phyloP scores from a whole-genome alignment of 2,888 invertebrate genomes.

The Apotomis betuletana region DNA sequence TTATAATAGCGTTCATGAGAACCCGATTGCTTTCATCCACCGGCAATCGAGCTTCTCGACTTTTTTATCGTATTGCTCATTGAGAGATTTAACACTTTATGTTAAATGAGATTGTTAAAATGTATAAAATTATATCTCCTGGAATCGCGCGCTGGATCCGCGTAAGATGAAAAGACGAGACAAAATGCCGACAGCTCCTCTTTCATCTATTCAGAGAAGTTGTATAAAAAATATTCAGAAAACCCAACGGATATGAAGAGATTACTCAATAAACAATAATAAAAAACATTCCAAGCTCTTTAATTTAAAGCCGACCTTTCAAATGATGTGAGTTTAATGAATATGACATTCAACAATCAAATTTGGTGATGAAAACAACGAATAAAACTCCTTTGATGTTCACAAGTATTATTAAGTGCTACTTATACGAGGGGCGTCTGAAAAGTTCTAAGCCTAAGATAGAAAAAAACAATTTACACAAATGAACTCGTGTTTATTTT shows the following conservation, averaged over 20 bases:
- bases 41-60: constrained; percentile 29
- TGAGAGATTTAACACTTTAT: constrained; percentile 37
- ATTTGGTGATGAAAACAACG: constrained; percentile 25
- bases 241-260: constrained; percentile 25
- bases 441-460: too few relatives aligned
- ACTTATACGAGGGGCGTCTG: too few relatives aligned
- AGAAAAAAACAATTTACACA: too few relatives aligned
- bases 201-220: constrained; percentile 28
- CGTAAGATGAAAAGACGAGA: constrained; percentile 28
- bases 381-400: constrained; percentile 35
- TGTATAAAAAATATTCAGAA: constrained; percentile 22
- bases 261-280: constrained; percentile 33
- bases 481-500: too few relatives aligned
- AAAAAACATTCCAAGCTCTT: constrained; percentile 27
- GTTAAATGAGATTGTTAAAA: constrained; percentile 33
- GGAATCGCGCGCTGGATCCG: constrained; percentile 17
- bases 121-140: constrained; percentile 21
- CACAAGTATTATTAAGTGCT: background rate
- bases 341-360: constrained; percentile 18
- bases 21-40: constrained; percentile 60
- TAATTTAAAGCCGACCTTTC: constrained; percentile 5
- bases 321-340: background rate
- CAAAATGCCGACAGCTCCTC: constrained; percentile 12
- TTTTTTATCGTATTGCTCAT: constrained; percentile 28
- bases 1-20: constrained; percentile 72